phyloP scores from a whole-genome alignment of 2,113 vertebrate genomes.

The Rousettus leschenaultii region DNA sequence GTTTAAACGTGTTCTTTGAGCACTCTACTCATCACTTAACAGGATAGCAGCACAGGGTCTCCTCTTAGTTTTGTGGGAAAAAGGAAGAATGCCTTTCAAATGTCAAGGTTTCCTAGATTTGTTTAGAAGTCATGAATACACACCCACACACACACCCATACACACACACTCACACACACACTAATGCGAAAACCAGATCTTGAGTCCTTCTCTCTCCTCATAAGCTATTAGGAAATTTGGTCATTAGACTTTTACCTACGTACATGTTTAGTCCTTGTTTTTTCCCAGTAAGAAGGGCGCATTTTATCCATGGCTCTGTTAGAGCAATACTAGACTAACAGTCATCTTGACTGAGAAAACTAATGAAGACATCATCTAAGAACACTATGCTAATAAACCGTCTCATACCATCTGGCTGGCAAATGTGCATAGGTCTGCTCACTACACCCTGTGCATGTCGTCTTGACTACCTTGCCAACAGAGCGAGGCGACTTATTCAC shows the following conservation, averaged over 20 bases:
- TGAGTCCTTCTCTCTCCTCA: background rate
- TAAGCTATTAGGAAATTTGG: background rate
- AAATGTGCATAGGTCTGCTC: background rate
- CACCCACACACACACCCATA: background rate
- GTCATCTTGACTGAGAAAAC: background rate
- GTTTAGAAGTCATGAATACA: background rate
- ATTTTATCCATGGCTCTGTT: background rate
- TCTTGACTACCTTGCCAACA: background rate
- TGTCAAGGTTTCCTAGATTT: background rate
- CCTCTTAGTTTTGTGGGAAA: background rate
- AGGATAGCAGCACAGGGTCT: background rate
- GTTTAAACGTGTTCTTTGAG: background rate
- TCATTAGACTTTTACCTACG: background rate
- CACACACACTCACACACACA: background rate
- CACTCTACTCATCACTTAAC: background rate
- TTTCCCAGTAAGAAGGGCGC: background rate
- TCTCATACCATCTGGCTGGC: background rate
- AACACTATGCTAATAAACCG: background rate
- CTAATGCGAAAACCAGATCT: background rate
- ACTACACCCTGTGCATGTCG: background rate
- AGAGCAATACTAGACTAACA: background rate
- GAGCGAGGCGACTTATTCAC: background rate
- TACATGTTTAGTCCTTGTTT: background rate
- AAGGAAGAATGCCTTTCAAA: background rate
- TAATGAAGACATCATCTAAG: slow-evolving; percentile 29